Evolutionary conservation across 1,140 invertebrate genomes (phyloP).

Genomic region (Bombus terrestris): DNA sequence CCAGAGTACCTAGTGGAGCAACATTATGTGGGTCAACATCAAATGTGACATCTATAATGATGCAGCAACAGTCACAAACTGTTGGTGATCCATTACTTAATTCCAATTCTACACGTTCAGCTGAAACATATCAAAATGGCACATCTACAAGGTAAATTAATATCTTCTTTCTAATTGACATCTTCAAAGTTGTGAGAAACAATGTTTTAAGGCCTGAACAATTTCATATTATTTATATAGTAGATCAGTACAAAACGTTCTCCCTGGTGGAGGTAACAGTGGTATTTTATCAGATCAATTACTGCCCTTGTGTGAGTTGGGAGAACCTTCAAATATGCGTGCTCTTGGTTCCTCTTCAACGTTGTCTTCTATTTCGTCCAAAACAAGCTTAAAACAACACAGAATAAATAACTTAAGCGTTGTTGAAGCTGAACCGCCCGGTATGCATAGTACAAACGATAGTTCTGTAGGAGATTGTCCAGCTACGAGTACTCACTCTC

Average conservation of each 20-base stretch:
- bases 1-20: conserved; percentile 72
- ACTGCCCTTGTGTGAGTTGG: conserved; percentile 70
- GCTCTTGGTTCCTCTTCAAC: conserved; percentile 68
- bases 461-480: conserved; percentile 65
- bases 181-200: neutral
- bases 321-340: conserved; percentile 67
- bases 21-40: conserved; percentile 51
- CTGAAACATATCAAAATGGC: conserved; percentile 70
- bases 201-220: neutral
- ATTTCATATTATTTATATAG: neutral
- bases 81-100: conserved; percentile 62
- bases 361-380: conserved; percentile 66
- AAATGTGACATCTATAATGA: conserved; percentile 53
- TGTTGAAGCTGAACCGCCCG: conserved; percentile 51
- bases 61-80: conserved; percentile 62
- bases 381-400: conserved; percentile 66
- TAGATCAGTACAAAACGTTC: conserved; percentile 69
- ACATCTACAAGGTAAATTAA: conserved; percentile 66
- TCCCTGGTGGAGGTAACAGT: conserved; percentile 57
- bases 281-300: conserved; percentile 61
- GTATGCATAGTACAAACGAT: conserved; percentile 55
- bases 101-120: conserved; percentile 61
- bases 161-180: neutral
- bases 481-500: conserved; percentile 54
- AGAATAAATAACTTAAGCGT: conserved; percentile 57